These are phyloP conservation scores for Ips typographus DNA, from an alignment of 1,140 invertebrate genomes.

Conservation along the genomic window DNA sequence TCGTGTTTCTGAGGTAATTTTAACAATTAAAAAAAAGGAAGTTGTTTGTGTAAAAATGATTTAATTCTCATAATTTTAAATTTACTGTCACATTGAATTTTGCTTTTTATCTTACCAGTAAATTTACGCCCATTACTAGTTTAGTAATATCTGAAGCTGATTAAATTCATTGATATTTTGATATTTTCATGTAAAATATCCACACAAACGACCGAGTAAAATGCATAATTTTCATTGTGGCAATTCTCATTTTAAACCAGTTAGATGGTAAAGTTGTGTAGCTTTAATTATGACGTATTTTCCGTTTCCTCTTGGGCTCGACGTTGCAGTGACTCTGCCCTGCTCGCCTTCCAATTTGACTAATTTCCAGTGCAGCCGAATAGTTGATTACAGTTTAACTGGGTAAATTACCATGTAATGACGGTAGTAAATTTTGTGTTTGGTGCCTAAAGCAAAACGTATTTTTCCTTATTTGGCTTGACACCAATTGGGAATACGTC, in stretches of 20 bases:
- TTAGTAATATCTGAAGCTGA: too few species aligned
- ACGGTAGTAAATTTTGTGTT: constrained; percentile 4
- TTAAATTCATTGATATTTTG: too few species aligned
- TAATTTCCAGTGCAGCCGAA: constrained; percentile 12
- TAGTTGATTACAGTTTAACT: constrained; percentile 13
- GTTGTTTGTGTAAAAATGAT: too few species aligned
- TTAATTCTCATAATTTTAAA: too few species aligned
- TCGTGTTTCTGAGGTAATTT: too few species aligned
- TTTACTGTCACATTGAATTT: too few species aligned
- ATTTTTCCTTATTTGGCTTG: background rate
- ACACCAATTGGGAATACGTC: background rate
- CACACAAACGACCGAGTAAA: too few species aligned
- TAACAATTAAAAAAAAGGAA: too few species aligned
- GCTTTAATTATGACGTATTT: constrained; percentile 7
- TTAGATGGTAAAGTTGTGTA: constrained; percentile 14
- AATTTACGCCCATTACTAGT: too few species aligned
- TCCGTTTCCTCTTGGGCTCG: background rate
- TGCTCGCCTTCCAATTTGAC: constrained; percentile 15
- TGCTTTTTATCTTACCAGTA: too few species aligned
- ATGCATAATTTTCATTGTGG: too few species aligned
- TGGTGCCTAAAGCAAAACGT: background rate
- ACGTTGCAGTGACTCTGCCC: background rate
- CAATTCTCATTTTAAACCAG: background rate
- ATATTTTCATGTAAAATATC: too few species aligned
- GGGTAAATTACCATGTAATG: constrained; percentile 11